Base-by-base conservation (phyloP, 2,113 vertebrate genomes). In the Paradisaea rubra region DNA sequence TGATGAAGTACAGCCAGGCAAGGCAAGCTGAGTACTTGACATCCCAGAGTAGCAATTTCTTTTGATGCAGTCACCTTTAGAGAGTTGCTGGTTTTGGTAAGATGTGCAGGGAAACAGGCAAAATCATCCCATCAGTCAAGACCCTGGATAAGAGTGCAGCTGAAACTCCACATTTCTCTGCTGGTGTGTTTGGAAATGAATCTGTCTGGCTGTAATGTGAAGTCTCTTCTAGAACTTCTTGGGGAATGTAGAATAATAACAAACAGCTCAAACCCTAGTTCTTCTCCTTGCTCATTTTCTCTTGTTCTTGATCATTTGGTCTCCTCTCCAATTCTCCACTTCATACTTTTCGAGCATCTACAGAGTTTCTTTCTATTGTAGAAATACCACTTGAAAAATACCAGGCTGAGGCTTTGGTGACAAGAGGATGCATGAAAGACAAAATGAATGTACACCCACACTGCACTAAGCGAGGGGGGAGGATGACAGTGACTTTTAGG, bases 21-120 rank as follows among this genome's bases (percentile, higher is more conserved):
- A 81, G 56, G 72, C 64, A 68, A 83, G 86, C 24, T 44, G 69
- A 92, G 56, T 41, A 49, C 68, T 53, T 74, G 86, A 88, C 81
- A 84, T 54, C 64, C 86, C 71, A 88, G 71, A 88, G 44, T 2
- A 86, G 88, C 68, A 63, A 88, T 78, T 91, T 83, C 82, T 90
- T 88, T 78, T 47, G 82, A 90, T 78, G 63, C 71, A 94, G 88
- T 52, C 90, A 73, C 88, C 82, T 93, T 92, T 81, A 37, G 76
- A 95, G 68, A 90, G 80, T 44, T 86, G 50, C 59, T 88, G 80
- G 88, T 90, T 95, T 91, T 54, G 59, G 13, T 35, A 59, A 59
- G 56, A 77, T 19, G 56, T 28, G 54, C 84, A 52, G 59, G 35
- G 15, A 88, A 93, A 91, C 9, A 63, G 50, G 61, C 3, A 4